Evolutionary conservation across 2,888 invertebrate genomes (phyloP), one percentile per base, ranked within the genome.

Genomic region (Eurytoma adleriae): DNA sequence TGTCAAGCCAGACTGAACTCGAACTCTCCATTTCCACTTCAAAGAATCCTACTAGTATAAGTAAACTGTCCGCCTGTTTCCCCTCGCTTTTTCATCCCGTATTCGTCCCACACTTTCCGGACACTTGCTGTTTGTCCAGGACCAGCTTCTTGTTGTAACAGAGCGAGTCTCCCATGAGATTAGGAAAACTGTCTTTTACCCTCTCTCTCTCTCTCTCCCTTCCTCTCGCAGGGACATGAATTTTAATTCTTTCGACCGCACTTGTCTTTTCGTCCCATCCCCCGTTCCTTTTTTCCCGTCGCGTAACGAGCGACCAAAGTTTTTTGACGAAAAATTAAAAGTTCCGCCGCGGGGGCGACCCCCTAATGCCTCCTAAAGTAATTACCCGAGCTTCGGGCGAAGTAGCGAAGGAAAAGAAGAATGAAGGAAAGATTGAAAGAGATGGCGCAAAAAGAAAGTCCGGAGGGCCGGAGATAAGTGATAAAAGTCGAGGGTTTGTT

Each of bases 301-400:
- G 84, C 84, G 85, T 88, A 89, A 88, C 86, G 86, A 87, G 88
- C 85, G 83, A 85, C 85, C 85, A 85, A 87, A 89, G 87, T 89
- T 89, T 89, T 89, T 87, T 85, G 86, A 87, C 86, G 86, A 87
- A 88, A 88, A 88, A 89, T 89, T 87, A 87, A 87, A 89, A 89
- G 85, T 87, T 88, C 85, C 83, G 50, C 66, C 75, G 79, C 1
- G 16, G 69, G 59, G 78, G 78, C 69, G 77, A 50, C 78, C 81
- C 82, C 82, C 80, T 84, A 83, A 85, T 85, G 83, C 83, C 69
- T 79, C 83, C 83, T 85, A 84, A 86, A 86, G 85, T 86, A 86
- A 88, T 88, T 87, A 87, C 84, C 40, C 48, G 57, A 20, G 74
- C 64, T 79, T 70, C 78, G 82, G 82, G 77, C 78, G 79, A 80